phyloP scores from a whole-genome alignment of 1,140 invertebrate species.

The Rhysida immarginata region DNA sequence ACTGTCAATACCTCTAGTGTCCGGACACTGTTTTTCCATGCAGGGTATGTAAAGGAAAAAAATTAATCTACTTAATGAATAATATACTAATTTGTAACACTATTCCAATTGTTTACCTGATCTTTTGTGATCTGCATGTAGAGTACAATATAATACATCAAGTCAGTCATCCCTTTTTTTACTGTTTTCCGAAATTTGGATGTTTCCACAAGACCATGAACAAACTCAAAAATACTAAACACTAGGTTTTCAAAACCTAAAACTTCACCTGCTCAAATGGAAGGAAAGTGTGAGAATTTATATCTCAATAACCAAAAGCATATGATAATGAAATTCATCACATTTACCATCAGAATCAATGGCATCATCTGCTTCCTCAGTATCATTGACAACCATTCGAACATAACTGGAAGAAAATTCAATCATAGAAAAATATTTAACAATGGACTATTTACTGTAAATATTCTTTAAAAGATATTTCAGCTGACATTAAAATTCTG shows the following conservation, averaged over 20 bases:
- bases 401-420: constrained; percentile 38
- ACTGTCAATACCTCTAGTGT: too few species aligned
- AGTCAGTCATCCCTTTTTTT: constrained; percentile 47
- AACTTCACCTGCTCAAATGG: constrained; percentile 54
- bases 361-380: constrained; percentile 33
- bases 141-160: constrained; percentile 56
- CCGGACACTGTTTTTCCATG: too few species aligned
- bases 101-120: constrained; percentile 33
- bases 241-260: constrained; percentile 56
- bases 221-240: constrained; percentile 61
- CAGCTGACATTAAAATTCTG: too few species aligned
- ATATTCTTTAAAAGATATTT: too few species aligned
- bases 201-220: constrained; percentile 45
- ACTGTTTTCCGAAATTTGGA: constrained; percentile 44
- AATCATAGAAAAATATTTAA: too few species aligned
- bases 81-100: too few species aligned
- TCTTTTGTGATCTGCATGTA: constrained; percentile 65
- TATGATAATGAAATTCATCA: constrained; percentile 13
- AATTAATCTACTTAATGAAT: too few species aligned
- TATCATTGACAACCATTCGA: constrained; percentile 40
- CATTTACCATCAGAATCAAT: constrained; percentile 37
- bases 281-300: too few species aligned
- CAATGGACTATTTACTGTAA: too few species aligned
- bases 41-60: too few species aligned
- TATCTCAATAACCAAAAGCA: constrained; percentile 11